Conservation (phyloP, 2,888 invertebrate genomes). For the Lithophane ornitopus region DNA sequence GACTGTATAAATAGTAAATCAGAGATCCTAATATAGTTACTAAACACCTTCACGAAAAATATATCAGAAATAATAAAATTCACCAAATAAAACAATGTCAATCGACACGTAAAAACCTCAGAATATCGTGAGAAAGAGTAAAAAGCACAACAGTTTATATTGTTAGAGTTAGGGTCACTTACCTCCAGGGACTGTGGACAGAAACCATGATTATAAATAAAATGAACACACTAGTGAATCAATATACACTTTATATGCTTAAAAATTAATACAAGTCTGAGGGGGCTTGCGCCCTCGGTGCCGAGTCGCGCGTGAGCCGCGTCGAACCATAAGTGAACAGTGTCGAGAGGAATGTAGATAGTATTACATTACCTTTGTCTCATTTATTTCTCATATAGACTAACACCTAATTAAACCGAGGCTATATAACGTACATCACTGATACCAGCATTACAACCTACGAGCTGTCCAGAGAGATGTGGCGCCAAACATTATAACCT, state of each 20-base stretch:
- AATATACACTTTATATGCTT: slow-evolving; percentile 91
- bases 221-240: slow-evolving; percentile 89
- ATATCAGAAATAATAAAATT: slow-evolving; percentile 39
- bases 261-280: slow-evolving; percentile 87
- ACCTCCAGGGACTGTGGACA: slow-evolving; percentile 88
- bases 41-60: slow-evolving; percentile 54
- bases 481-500: slow-evolving; percentile 61
- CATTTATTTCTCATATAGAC: slow-evolving; percentile 73
- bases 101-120: slow-evolving; percentile 54
- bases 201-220: slow-evolving; percentile 88
- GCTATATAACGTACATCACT: slow-evolving; percentile 71
- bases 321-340: slow-evolving; percentile 79
- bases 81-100: slow-evolving; percentile 32
- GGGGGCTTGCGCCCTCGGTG: slow-evolving; percentile 73
- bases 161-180: slow-evolving; percentile 82
- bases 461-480: slow-evolving; percentile 74
- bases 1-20: slow-evolving; percentile 29
- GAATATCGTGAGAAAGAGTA: slow-evolving; percentile 42
- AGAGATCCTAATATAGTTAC: slow-evolving; percentile 37
- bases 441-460: slow-evolving; percentile 72
- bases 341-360: slow-evolving; percentile 83
- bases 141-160: slow-evolving; percentile 53
- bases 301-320: slow-evolving; percentile 72
- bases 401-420: slow-evolving; percentile 81
- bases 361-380: slow-evolving; percentile 83